phyloP scores from a whole-genome alignment of 2,888 invertebrate species.

The Neoscelio sp. region DNA sequence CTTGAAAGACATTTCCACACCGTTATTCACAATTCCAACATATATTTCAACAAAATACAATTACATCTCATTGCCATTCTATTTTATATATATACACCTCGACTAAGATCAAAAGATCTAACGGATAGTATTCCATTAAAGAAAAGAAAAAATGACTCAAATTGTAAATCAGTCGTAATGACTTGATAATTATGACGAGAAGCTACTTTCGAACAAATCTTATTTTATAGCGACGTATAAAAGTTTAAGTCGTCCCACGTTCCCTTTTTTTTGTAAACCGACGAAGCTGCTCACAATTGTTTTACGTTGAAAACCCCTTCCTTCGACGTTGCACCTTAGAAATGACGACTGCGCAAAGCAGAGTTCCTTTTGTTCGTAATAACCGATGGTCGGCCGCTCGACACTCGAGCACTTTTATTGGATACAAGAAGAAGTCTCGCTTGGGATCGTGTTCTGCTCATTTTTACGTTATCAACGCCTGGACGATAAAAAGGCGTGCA shows the following conservation, averaged over 20 bases:
- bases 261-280: too few relatives aligned
- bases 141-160: conserved; percentile 25
- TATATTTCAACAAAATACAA: conserved; percentile 39
- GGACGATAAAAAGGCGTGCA: conserved; percentile 32
- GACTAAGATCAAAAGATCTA: too few relatives aligned
- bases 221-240: too few relatives aligned
- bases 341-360: conserved; percentile 29
- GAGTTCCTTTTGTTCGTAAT: conserved; percentile 36
- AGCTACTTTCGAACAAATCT: conserved; percentile 25
- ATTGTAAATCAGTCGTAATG: conserved; percentile 24
- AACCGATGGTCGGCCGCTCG: conserved; percentile 11
- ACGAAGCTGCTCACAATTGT: too few relatives aligned
- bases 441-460: conserved; percentile 40
- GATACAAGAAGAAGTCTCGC: conserved; percentile 34
- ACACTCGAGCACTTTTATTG: conserved; percentile 39
- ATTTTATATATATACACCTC: conserved; percentile 38
- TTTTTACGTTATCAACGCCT: conserved; percentile 43
- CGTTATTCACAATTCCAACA: too few relatives aligned
- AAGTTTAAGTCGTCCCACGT: too few relatives aligned
- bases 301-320: too few relatives aligned
- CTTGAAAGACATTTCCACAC: too few relatives aligned
- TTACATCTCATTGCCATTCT: conserved; percentile 48
- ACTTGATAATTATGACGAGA: conserved; percentile 18
- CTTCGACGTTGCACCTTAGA: conserved; percentile 2
- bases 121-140: conserved; percentile 32